Percentiles rank a stretch among this genome's conserved stretches.
Conservation (phyloP, 2,888 invertebrate species). For the Drosophila tripunctata region DNA sequence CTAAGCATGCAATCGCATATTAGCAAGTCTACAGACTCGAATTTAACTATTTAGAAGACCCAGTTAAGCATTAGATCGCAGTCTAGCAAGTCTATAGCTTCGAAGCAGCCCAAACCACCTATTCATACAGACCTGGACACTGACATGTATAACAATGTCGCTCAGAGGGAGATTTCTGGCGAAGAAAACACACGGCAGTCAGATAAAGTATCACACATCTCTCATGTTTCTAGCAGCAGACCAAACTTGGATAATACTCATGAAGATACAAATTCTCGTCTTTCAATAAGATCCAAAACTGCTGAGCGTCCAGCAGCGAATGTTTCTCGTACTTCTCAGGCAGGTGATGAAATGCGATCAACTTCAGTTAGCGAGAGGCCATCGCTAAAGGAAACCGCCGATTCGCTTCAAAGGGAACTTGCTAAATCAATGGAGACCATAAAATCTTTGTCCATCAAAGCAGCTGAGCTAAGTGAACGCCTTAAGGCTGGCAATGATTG, state of each 20-base stretch:
- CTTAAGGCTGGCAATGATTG: constrained; percentile 56
- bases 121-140: not conserved
- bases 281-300: constrained; percentile 17
- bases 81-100: not conserved
- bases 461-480: constrained; percentile 37
- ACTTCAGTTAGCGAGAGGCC: no score
- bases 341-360: not conserved
- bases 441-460: constrained; percentile 32
- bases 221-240: not conserved
- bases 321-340: constrained; percentile 10
- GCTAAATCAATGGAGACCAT: constrained; percentile 5
- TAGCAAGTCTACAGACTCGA: not conserved
- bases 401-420: constrained; percentile 12
- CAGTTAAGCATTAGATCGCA: no score
- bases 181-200: not conserved
- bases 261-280: constrained; percentile 3
- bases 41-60: no score
- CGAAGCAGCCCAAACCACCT: not conserved
- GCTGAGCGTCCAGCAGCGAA: not conserved
- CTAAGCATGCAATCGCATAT: not conserved
- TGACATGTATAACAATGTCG: constrained; percentile 2
- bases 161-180: not conserved
- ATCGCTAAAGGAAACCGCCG: constrained; percentile 11
- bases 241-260: not conserved
- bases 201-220: not conserved